Conservation (phyloP, 2,888 invertebrate species). For the Boloria euphrosyne region DNA sequence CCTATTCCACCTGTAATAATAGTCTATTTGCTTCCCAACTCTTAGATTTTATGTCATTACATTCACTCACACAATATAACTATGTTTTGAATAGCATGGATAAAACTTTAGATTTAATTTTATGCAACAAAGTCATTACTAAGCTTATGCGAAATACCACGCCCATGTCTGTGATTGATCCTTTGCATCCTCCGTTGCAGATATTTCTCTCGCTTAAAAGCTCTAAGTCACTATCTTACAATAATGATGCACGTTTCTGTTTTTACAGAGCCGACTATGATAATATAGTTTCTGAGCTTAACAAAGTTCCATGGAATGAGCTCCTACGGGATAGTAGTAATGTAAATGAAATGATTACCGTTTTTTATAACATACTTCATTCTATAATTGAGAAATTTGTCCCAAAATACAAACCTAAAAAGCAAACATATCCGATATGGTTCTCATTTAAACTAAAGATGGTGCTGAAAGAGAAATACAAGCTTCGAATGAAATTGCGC, state of each 20-base stretch:
- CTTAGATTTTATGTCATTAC: constrained; percentile 28
- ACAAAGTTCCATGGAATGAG: constrained; percentile 18
- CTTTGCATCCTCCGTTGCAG: background rate
- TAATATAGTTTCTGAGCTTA: constrained; percentile 22
- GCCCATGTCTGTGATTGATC: too few species aligned
- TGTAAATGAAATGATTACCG: constrained; percentile 21
- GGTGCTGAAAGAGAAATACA: constrained; percentile 18
- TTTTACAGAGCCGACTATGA: constrained; percentile 26
- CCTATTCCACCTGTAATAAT: background rate
- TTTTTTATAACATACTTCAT: too few species aligned
- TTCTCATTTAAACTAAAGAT: constrained; percentile 11
- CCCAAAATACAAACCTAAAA: too few species aligned
- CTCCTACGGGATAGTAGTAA: background rate
- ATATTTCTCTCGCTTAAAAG: constrained; percentile 3
- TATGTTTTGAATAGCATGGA: background rate
- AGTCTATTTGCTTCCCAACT: background rate
- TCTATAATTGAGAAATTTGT: too few species aligned
- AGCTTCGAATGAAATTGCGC: constrained; percentile 18
- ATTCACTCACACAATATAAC: constrained; percentile 28
- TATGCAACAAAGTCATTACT: too few species aligned
- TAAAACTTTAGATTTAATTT: too few species aligned
- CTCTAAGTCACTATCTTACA: constrained; percentile 9
- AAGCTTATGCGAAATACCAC: too few species aligned
- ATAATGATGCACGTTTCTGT: constrained; percentile 16
- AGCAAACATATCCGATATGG: constrained; percentile 20